phyloP scores from a whole-genome alignment of 2,113 vertebrate species.

The Lepidothrix coronata region DNA sequence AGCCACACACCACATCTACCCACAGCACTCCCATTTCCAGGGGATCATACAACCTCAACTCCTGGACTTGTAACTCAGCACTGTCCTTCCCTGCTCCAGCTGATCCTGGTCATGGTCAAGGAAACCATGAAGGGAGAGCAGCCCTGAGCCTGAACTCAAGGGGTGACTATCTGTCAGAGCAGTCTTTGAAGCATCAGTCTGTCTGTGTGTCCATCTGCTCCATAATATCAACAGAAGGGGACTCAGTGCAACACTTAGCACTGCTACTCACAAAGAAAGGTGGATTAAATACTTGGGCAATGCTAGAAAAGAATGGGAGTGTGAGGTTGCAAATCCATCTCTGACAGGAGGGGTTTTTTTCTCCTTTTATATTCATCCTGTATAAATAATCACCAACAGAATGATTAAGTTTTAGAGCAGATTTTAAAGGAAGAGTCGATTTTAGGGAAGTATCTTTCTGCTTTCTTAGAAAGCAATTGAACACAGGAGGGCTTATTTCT shows the following conservation, averaged over 20 bases:
- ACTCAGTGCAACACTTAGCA: neutral
- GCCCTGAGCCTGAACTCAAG: neutral
- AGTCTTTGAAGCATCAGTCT: neutral
- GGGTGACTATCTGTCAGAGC: neutral
- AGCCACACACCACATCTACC: neutral
- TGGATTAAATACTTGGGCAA: neutral
- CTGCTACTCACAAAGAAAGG: too few relatives aligned
- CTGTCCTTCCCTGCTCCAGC: neutral
- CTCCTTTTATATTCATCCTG: neutral
- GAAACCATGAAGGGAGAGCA: neutral
- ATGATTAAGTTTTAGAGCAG: neutral
- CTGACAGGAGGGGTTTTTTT: neutral
- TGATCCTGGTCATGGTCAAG: neutral
- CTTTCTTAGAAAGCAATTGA: neutral
- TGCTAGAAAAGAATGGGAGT: neutral
- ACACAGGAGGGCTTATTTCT: neutral
- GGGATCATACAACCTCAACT: neutral
- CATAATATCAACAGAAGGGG: rapidly evolving
- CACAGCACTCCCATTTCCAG: rapidly evolving
- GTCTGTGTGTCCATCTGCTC: neutral
- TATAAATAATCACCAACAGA: neutral
- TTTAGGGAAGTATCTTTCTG: neutral
- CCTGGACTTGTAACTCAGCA: neutral
- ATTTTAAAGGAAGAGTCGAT: neutral
- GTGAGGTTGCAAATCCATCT: neutral